phyloP scores from a whole-genome alignment of 2,113 vertebrate species.

The Nibea albiflora region DNA sequence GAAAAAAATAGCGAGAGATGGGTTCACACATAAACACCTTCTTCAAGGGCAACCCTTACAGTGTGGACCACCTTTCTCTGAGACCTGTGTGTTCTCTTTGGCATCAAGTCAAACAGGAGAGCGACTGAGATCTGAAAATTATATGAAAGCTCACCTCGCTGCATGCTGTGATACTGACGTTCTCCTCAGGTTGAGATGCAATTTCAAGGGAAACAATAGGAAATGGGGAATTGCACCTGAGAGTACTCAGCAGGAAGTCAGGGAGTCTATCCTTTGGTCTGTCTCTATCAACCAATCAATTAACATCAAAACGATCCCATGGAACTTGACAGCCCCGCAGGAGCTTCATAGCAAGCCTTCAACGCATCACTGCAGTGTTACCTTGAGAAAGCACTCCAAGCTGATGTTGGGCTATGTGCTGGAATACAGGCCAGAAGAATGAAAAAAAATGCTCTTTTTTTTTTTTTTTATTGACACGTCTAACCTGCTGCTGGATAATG shows the following conservation, averaged over 20 bases:
- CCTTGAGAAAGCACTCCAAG: conserved; percentile 50
- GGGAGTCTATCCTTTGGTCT: conserved; percentile 52
- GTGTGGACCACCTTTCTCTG: conserved; percentile 45
- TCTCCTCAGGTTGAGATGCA: conserved; percentile 49
- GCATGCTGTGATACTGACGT: conserved; percentile 54
- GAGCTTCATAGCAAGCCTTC: conserved; percentile 47
- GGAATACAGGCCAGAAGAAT: conserved; percentile 33
- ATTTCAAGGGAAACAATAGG: conserved; percentile 56
- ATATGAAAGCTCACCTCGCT: conserved; percentile 52
- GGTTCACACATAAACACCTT: conserved; percentile 79
- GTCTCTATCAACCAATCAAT: conserved; percentile 79
- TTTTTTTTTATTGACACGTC: conserved; percentile 30
- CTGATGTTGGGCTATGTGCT: conserved; percentile 38
- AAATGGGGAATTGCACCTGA: conserved; percentile 46
- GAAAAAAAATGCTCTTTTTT: conserved; percentile 1
- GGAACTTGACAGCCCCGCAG: conserved; percentile 61
- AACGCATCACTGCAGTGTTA: conserved; percentile 48
- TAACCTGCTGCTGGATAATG: conserved; percentile 53
- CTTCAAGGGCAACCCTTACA: conserved; percentile 63
- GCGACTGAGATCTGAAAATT: conserved; percentile 62
- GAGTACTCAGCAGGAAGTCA: conserved; percentile 56
- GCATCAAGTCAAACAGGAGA: conserved; percentile 57
- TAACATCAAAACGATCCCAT: conserved; percentile 76
- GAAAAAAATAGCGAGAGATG: conserved; percentile 35
- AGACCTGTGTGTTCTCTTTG: conserved; percentile 47